Evolutionary conservation across 1,140 invertebrate species (phyloP).

Genomic region (Drosophila nigrodunni): DNA sequence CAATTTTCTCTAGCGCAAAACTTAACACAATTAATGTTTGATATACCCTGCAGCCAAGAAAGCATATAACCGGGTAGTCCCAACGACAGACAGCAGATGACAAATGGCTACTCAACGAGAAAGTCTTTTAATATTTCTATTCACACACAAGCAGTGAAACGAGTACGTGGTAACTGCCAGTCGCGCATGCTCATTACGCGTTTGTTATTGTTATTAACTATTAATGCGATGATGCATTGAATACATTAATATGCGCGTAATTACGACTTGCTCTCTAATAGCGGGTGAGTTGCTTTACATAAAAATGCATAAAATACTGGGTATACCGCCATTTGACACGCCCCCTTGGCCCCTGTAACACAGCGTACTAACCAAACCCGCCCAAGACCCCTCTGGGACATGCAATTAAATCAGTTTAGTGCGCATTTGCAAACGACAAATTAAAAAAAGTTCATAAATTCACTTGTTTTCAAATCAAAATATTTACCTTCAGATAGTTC

Average conservation of each 20-base stretch:
- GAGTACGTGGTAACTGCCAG: slow-evolving; percentile 12
- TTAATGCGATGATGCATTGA: slow-evolving; percentile 19
- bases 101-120: background rate
- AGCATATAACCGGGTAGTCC: background rate
- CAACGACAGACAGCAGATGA: background rate
- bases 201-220: background rate
- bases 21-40: slow-evolving; percentile 18
- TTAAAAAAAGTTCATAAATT: slow-evolving; percentile 37
- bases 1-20: slow-evolving; percentile 2
- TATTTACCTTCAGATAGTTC: slow-evolving; percentile 16
- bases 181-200: background rate
- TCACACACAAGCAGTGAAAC: background rate
- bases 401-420: slow-evolving; percentile 45
- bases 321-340: slow-evolving; percentile 17
- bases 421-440: slow-evolving; percentile 53
- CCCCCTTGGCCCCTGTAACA: background rate
- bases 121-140: background rate
- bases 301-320: slow-evolving; percentile 40
- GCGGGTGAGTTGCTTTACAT: slow-evolving; percentile 42
- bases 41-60: background rate
- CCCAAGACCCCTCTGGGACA: background rate
- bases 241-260: slow-evolving; percentile 37
- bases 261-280: slow-evolving; percentile 34
- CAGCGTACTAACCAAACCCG: background rate
- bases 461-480: slow-evolving; percentile 23